A percentile compares a stretch with the other conserved stretches of the same genome.
These are phyloP conservation scores for Mugil cephalus DNA, from an alignment of 2,113 vertebrate species.

Conservation along the genomic window DNA sequence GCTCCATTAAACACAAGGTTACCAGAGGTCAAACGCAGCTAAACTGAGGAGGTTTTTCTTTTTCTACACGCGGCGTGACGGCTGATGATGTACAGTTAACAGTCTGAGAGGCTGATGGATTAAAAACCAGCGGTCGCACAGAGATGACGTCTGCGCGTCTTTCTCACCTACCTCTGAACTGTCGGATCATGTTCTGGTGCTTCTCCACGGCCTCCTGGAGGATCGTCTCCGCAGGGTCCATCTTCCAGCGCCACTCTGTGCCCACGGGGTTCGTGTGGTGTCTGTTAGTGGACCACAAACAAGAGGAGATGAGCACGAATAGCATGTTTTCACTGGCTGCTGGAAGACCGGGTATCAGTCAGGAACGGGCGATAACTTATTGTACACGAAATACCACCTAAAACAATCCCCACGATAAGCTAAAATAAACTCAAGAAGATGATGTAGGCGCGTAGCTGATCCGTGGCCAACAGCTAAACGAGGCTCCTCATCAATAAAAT, in stretches of 20 bases:
- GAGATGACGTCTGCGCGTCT: neutral
- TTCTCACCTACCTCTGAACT: slow-evolving; percentile 90
- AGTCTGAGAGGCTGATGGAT: neutral
- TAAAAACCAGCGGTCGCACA: neutral
- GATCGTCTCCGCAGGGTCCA: slow-evolving; percentile 94
- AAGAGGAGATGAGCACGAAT: slow-evolving; percentile 1
- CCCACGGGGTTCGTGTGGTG: slow-evolving; percentile 98
- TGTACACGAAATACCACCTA: no score
- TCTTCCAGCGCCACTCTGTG: slow-evolving; percentile 96
- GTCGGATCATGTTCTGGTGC: slow-evolving; percentile 92
- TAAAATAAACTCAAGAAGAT: no score
- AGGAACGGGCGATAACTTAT: no score
- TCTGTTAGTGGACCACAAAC: slow-evolving; percentile 74
- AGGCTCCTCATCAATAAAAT: no score
- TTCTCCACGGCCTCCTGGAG: slow-evolving; percentile 90
- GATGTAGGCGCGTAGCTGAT: no score
- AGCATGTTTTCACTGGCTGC: no score
- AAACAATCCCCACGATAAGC: no score
- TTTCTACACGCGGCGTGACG: no score
- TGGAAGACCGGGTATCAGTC: no score
- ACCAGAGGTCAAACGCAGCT: neutral
- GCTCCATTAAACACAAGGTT: slow-evolving; percentile 16
- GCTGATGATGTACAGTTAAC: no score
- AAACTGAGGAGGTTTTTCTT: neutral
- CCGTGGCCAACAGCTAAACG: no score